Evolutionary conservation across 2,888 invertebrate genomes (phyloP), one percentile per base, ranked within the genome.

Genomic region (Lochmaea capreae): DNA sequence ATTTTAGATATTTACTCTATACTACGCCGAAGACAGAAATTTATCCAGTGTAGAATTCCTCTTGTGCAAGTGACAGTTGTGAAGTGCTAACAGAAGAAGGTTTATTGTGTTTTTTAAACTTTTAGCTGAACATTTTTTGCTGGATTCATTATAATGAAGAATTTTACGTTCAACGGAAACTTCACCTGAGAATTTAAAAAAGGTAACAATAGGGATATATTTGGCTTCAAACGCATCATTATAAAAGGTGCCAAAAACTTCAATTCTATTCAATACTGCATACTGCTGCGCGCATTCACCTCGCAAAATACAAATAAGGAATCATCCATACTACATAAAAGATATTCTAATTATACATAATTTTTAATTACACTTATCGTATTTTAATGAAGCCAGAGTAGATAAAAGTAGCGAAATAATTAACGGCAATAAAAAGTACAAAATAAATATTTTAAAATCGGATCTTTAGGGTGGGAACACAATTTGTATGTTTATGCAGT

Each of bases 1-100:
- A n/a, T 59, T 39, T 9, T 61, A 61, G 61, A 61, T 39, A 61
- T 61, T 61, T 61, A 39, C 39, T 14, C n/a, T 33, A 11, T 26
- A 58, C n/a, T 5, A n/a, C 59, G 8, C 12, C 6, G 8, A 18
- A 54, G 10, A 54, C 9, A 54, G 8, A 18, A 9, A 18, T 54
- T 54, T 16, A 9, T 18, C 10, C 16, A 16, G 54, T 54, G 10
- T 16, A 46, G 14, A 46, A 46, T 18, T 18, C n/a, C 54, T 54
- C 3, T 18, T 9, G 54, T 61, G 61, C 61, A n/a, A 61, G 61
- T 61, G 61, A 10, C 39, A 39, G 14, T n/a, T 39, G 61, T 61
- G 33, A 61, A 61, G 61, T 61, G 59, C 33, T 39, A 14, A 26
- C 39, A n/a, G 43, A 43, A 12, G 33, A 59, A 39, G 14, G 14